phyloP scores from a whole-genome alignment of 2,113 vertebrate genomes.

The Vicugna pacos region DNA sequence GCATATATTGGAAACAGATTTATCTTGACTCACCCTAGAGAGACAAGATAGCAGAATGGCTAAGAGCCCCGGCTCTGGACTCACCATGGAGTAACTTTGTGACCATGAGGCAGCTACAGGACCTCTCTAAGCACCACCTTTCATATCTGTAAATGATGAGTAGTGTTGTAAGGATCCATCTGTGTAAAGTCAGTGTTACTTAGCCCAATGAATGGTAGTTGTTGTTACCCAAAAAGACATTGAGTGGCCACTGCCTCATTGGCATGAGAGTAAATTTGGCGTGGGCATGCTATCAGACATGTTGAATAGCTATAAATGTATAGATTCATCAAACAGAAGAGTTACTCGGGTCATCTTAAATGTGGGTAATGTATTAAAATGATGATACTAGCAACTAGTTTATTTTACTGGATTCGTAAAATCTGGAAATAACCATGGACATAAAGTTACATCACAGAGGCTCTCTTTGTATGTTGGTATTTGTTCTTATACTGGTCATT shows the following conservation, averaged over 20 bases:
- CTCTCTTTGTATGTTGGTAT: neutral
- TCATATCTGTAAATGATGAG: neutral
- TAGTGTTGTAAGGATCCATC: neutral
- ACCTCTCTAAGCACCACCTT: neutral
- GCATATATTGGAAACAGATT: neutral
- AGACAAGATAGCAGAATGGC: neutral
- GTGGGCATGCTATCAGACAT: neutral
- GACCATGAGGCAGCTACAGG: neutral
- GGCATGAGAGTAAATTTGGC: neutral
- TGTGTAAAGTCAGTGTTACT: neutral
- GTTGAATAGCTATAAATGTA: neutral
- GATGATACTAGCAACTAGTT: neutral
- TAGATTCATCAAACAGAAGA: neutral
- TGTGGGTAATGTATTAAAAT: neutral
- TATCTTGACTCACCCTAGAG: neutral
- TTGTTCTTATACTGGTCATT: neutral
- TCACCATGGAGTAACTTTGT: neutral
- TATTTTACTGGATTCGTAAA: conserved; percentile 17
- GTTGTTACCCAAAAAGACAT: neutral
- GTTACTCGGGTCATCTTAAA: neutral
- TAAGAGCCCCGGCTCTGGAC: neutral
- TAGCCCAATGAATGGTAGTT: neutral
- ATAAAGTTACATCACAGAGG: neutral
- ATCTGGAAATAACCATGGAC: neutral
- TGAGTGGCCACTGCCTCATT: neutral